Base-by-base conservation (phyloP, 2,797 vertebrate genomes). In the Sardinella longiceps region DNA sequence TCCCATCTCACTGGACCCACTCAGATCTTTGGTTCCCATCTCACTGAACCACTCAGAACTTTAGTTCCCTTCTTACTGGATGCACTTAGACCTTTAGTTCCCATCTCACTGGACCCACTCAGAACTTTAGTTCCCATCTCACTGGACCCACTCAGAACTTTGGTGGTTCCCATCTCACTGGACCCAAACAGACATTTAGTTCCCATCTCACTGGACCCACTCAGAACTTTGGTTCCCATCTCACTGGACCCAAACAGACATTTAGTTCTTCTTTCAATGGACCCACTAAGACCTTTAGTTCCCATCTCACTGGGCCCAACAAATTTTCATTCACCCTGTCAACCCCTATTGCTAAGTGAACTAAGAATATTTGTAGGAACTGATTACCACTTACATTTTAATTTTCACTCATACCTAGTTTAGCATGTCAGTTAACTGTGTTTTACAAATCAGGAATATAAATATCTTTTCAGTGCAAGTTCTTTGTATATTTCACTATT, bases 131-230 rank as follows among this genome's bases (percentile, higher is more conserved):
- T 50, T 50, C 56, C 18, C 56, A 58, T 25, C 56, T 63, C 58
- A 63, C 58, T 28, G 23, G 28, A 10, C 9, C 60, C 25, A 66
- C 1, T 14, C 2, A 33, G 28, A 3, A 28, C 63, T 70, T 30
- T 18, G 37, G n/a, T n/a, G n/a, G 56, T 81, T 77, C 58, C 23
- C 85, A 56, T 80, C 83, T 58, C 80, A 15, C 5, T 45, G 37
- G 23, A 74, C 63, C 63, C 25, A 63, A 4, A 12, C n/a, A 30
- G 60, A 2, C 25, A n/a, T 50, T 15, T 15, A 50, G 48, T 50
- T 50, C 48, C 46, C n/a, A 28, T 30, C 60, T 63, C 60, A 33
- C 63, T 70, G 63, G 33, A 33, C 28, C 1, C 60, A 66, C 1
- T 30, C 18, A 23, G 51, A n/a, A n/a, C 48, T 50, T 14, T 15